A percentile compares a stretch with the other conserved stretches of the same genome.
Evolutionary conservation across 1,140 invertebrate species (phyloP).

Genomic region (Pristionchus pacificus): DNA sequence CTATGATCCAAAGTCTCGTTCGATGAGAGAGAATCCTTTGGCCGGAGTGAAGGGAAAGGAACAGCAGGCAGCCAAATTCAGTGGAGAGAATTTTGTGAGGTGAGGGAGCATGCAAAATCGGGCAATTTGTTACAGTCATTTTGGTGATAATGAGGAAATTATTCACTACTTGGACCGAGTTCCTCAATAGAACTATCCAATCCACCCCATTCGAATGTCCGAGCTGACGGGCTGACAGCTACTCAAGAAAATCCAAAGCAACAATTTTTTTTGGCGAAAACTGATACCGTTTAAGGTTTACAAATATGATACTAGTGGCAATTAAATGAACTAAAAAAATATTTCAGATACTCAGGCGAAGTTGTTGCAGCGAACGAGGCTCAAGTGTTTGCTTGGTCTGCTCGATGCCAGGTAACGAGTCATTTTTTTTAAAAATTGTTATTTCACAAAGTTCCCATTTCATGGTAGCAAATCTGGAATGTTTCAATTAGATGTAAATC

Average conservation of each 20-base stretch:
- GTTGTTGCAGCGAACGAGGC: constrained; percentile 81
- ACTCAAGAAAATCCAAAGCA: too few species aligned
- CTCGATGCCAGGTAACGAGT: constrained; percentile 62
- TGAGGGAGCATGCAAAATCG: constrained; percentile 59
- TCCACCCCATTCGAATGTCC: too few species aligned
- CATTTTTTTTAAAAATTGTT: too few species aligned
- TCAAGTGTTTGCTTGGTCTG: constrained; percentile 97
- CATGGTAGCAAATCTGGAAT: too few species aligned
- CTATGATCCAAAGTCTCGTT: constrained; percentile 87
- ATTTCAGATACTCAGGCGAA: constrained; percentile 86
- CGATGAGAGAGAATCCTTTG: constrained; percentile 95
- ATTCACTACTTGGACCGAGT: background rate
- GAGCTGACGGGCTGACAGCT: too few species aligned
- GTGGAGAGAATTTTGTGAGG: constrained; percentile 91
- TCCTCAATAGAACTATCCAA: too few species aligned
- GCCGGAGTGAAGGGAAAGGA: constrained; percentile 48
- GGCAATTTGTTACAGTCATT: background rate
- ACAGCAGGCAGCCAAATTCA: constrained; percentile 71
- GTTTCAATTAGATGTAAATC: too few species aligned
- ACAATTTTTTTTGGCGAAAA: too few species aligned
- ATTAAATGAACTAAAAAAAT: too few species aligned
- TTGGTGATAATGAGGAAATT: background rate
- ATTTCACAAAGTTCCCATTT: too few species aligned
- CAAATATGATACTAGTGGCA: too few species aligned
- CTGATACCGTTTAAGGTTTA: too few species aligned